A percentile compares a stretch with the other conserved stretches of the same genome.
Evolutionary conservation across 2,888 invertebrate species (phyloP).

Genomic region (Brachynemurus nebulosus): DNA sequence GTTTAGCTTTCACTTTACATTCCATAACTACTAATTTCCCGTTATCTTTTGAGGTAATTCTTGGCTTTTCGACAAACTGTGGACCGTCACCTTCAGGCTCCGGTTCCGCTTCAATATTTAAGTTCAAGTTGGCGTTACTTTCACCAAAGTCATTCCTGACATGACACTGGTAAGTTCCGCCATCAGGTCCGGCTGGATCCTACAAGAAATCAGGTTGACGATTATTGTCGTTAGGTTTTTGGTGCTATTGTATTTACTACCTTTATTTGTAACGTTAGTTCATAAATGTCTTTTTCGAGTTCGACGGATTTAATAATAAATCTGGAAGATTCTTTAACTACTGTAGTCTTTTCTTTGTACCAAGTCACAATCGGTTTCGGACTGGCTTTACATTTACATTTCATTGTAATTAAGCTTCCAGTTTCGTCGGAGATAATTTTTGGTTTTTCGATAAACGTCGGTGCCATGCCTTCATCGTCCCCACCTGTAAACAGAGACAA

Average conservation of each 20-base stretch:
- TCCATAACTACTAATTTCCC: constrained; percentile 81
- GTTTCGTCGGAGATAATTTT: constrained; percentile 97
- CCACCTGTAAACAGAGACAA: constrained; percentile 51
- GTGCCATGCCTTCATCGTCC: constrained; percentile 85
- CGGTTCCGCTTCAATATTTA: constrained; percentile 95
- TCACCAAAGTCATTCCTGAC: constrained; percentile 93
- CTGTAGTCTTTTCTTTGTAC: constrained; percentile 73
- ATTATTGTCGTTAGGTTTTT: neutral
- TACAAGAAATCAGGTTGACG: constrained; percentile 27
- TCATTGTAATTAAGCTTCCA: constrained; percentile 93
- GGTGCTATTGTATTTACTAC: constrained; percentile 30
- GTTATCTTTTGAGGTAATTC: constrained; percentile 69
- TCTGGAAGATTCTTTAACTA: constrained; percentile 73
- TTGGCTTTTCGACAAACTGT: constrained; percentile 82
- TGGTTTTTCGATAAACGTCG: constrained; percentile 96
- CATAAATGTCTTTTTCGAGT: constrained; percentile 74
- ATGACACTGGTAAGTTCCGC: constrained; percentile 84
- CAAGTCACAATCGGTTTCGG: constrained; percentile 91
- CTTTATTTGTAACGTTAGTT: constrained; percentile 70
- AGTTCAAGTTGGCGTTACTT: constrained; percentile 89
- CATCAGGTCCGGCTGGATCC: constrained; percentile 70
- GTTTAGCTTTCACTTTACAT: constrained; percentile 70
- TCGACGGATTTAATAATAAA: constrained; percentile 64
- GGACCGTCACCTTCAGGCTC: constrained; percentile 89
- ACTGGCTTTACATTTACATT: constrained; percentile 89